Base-by-base conservation (phyloP, 2,113 vertebrate species). In the Centropus unirufus region DNA sequence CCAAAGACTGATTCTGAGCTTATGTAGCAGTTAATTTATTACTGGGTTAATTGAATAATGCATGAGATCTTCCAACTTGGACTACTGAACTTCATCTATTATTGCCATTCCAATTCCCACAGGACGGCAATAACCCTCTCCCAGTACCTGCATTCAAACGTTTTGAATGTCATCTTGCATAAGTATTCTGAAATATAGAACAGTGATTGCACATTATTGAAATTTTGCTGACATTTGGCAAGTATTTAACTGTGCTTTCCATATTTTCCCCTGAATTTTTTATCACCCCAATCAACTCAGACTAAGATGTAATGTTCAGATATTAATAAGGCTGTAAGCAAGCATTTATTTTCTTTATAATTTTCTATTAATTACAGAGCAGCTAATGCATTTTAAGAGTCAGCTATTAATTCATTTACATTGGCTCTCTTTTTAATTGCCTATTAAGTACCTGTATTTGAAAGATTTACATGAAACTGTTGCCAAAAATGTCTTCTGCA, bases 361-460 rank as follows among this genome's bases (percentile, higher is more conserved):
- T 95, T 96, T 93, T 82, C 85, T 92, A 95, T 96, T 96, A 96
- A 97, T 96, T 93, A 91, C 85, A 84, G 57, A 85, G 68, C 72
- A 94, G 76, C 81, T 95, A 95, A 86, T 78, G 76, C 82, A 85
- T 95, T 92, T 91, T 92, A 95, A 94, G 78, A 93, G 79, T 94
- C 74, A 80, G 79, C 84, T 95, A 89, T 86, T 96, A 97, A 96
- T 95, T 96, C 86, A 96, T 96, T 91, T 96, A 93, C 85, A 70
- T 73, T 70, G 80, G 61, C 81, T 81, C 66, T 94, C 90, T 92
- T 95, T 95, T 97, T 97, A 96, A 96, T 96, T 96, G 78, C 81
- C 77, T 95, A 20, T 91, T 94, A 97, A 95, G 93, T 93, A 95
- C 90, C 92, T 92, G 79, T 76, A 93, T 75, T 90, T 70, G 75